Evolutionary conservation across 2,113 vertebrate species (phyloP), one percentile per base, ranked within the genome.

Genomic region (Sigmodon hispidus): DNA sequence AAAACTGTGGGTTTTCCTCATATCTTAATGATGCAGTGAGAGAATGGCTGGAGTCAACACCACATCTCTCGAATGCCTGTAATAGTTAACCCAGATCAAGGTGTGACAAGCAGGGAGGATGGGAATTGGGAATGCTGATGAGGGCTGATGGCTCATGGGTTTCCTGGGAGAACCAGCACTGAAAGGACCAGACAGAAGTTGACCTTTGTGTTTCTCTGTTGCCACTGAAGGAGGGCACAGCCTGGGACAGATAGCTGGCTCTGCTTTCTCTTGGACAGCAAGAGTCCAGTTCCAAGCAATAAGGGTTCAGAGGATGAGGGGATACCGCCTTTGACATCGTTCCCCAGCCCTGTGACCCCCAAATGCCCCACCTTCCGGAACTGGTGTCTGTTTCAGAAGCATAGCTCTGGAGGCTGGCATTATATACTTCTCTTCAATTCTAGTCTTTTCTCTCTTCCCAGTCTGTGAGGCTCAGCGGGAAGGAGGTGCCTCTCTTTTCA

Each of bases 91-190:
- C 52, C 40, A 90, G 77, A 63, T 63, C 69, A 73, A 63, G 65
- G 21, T 79, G 52, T 59, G 86, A 86, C n/a, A 65, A 77, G 86
- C 26, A 65, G 76, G 70, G 89, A 90, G 75, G 50, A 67, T 31
- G 26, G 72, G 45, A 61, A 81, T 61, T 80, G 5, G 26, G 81
- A 63, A 94, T 65, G 81, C 10, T 29, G 40, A 87, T 61, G 65
- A 92, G 80, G 89, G 80, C 63, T 50, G 91, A 94, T 73, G 48
- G 55, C 36, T 24, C 55, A 24, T 87, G 43, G 45, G 24, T 73
- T 59, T 96, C 80, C 69, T 67, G 75, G 96, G 93, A 96, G 95
- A 95, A 89, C 61, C 11, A 21, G 72, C 52, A 83, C 34, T 31
- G 63, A 91, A 89, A 87, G 31, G 24, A 0, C 87, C 92, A 57